Base-by-base conservation (phyloP, 2,888 invertebrate genomes). In the Caenorhabditis sinica region DNA sequence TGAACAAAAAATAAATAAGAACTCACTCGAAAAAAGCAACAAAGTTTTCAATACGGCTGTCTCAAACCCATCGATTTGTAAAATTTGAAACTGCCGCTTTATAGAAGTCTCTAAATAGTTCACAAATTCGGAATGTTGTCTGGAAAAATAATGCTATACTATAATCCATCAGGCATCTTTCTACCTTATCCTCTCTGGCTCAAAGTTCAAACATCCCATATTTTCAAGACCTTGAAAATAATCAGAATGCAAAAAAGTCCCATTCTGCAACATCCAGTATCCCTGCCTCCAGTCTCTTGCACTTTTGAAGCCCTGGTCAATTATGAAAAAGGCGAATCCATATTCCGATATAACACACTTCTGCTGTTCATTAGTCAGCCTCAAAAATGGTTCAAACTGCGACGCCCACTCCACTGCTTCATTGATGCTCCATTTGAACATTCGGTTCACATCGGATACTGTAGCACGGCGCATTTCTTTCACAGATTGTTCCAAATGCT, bases 401-500 rank as follows among this genome's bases (percentile, higher is more conserved):
- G 81, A 83, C 11, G 85, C 88, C 88, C 88, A 88, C 20, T 87
- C 82, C 20, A 81, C 69, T 0, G 88, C 79, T 53, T 88, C 68
- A 17, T 79, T 82, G 17, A 88, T 69, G 40, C 83, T 82, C 56
- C 83, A 75, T 49, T 83, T 80, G 63, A 88, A 65, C 88, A 88
- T 86, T 33, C 58, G 66, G 49, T 88, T 88, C 56, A 88, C 83
- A 43, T 88, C 88, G 60, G 82, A 23, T 60, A 69, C 65, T 11
- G 82, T 51, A 1, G 88, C 88, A 49, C 87, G 58, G 33, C 87
- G 83, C n/a, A n/a, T 11, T 9, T 15, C 17, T 0, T 9, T 1
- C 2, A 28, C 33, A 17, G 23, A 28, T 13, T 76, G 45, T 13
- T 58, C 49, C 0, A 28, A n/a, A 49, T 77, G 71, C 11, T 77